Conservation (phyloP, 2,888 invertebrate genomes). For the Cephus rjabovi region DNA sequence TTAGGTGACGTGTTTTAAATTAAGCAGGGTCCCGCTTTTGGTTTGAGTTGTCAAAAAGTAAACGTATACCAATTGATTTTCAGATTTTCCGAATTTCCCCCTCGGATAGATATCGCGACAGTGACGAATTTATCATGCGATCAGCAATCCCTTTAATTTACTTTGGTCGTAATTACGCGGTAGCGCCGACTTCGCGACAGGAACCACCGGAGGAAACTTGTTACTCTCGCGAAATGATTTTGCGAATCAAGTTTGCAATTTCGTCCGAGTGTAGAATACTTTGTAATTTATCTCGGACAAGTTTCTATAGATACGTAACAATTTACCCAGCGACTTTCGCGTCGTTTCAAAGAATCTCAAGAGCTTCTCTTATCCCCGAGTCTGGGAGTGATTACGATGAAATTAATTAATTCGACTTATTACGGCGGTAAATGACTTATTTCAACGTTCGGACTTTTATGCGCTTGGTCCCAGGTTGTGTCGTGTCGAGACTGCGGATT, state of each 20-base stretch:
- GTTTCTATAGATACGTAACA: not conserved
- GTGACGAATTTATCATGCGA: not conserved
- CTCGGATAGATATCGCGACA: not conserved
- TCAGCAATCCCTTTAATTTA: not conserved
- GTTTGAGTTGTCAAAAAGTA: not conserved
- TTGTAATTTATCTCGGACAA: not conserved
- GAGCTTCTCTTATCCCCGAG: not conserved
- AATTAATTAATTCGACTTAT: not conserved
- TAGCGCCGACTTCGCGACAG: not conserved
- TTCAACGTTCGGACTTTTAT: not conserved
- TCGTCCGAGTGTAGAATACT: not conserved
- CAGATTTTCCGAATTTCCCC: not conserved
- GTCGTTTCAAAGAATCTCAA: not conserved
- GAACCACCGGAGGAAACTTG: not conserved
- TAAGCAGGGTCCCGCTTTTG: not conserved
- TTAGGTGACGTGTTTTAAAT: not conserved
- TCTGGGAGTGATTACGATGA: not conserved
- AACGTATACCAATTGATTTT: not conserved
- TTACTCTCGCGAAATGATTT: not conserved
- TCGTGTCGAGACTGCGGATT: not conserved
- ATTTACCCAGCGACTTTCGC: not conserved
- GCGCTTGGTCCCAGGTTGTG: not conserved
- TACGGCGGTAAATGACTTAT: not conserved
- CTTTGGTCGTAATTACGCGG: not conserved
- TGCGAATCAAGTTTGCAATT: not conserved